A percentile compares a stretch with the other conserved stretches of the same genome.
Conservation (phyloP, 2,888 invertebrate genomes). For the Tenthredo mesomela region DNA sequence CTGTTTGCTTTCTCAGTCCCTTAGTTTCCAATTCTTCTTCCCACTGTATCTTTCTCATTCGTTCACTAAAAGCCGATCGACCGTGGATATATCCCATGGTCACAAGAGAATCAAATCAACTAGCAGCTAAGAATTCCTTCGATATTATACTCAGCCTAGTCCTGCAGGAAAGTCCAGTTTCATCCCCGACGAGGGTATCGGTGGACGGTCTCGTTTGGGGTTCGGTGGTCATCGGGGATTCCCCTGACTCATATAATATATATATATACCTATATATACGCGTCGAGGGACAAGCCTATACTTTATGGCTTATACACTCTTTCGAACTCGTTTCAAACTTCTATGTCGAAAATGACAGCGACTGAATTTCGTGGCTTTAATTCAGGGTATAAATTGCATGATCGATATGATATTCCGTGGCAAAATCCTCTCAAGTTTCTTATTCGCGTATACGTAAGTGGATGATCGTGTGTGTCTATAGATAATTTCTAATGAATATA, state of each 20-base stretch:
- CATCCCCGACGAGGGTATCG: neutral
- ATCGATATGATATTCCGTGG: neutral
- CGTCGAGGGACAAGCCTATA: neutral
- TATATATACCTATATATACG: neutral
- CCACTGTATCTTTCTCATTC: neutral
- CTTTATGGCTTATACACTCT: neutral
- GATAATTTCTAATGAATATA: neutral
- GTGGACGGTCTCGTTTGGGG: neutral
- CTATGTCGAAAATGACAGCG: neutral
- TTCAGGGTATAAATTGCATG: neutral
- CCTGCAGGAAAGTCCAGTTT: neutral
- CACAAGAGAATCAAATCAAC: slow-evolving; percentile 25
- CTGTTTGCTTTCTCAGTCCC: neutral
- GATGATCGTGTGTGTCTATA: neutral
- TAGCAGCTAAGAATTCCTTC: neutral
- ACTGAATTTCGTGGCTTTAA: neutral
- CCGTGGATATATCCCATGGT: neutral
- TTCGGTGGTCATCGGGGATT: slow-evolving; percentile 1
- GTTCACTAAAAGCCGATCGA: neutral
- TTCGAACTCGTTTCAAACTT: neutral
- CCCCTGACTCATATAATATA: neutral
- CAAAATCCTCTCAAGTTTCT: neutral
- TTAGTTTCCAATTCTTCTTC: slow-evolving; percentile 8
- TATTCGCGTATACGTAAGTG: neutral
- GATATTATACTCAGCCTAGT: neutral